Percentiles rank a stretch among this genome's conserved stretches.
These are phyloP conservation scores for Andrena minutula DNA, from an alignment of 2,888 invertebrate genomes.

Conservation along the genomic window DNA sequence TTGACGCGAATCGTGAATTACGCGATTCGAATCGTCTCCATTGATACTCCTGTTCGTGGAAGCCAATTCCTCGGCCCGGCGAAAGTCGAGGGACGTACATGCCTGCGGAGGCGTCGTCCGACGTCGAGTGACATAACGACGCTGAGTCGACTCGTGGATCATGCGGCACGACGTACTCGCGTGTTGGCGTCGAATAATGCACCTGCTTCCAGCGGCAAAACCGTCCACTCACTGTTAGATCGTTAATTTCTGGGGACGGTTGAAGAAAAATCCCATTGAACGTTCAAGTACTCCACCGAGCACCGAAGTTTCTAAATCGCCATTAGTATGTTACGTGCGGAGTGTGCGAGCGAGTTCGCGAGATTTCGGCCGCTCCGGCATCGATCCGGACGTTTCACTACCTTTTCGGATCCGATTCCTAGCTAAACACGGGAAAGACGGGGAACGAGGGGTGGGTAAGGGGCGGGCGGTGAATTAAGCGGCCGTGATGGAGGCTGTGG, in stretches of 20 bases:
- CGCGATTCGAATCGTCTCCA: not conserved
- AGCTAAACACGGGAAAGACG: slow-evolving; percentile 53
- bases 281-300: not conserved
- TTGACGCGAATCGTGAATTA: slow-evolving; percentile 5
- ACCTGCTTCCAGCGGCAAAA: slow-evolving; percentile 28
- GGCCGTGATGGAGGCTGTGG: slow-evolving; percentile 56
- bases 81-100: slow-evolving; percentile 1
- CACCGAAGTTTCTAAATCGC: too few species aligned
- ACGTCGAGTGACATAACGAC: slow-evolving; percentile 22
- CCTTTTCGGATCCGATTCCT: slow-evolving; percentile 57
- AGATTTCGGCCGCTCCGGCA: slow-evolving; percentile 14
- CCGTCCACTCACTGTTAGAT: slow-evolving; percentile 2
- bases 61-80: not conserved
- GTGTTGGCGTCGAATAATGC: slow-evolving; percentile 44
- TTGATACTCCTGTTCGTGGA: not conserved
- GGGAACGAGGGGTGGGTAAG: not conserved
- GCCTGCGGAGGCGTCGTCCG: not conserved
- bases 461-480: slow-evolving; percentile 55
- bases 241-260: slow-evolving; percentile 42
- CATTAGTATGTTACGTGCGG: not conserved
- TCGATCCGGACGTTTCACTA: slow-evolving; percentile 27
- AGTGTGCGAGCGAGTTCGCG: not conserved
- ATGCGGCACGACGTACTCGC: slow-evolving; percentile 19
- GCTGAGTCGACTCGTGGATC: not conserved
- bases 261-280: not conserved